phyloP scores from a whole-genome alignment of 2,888 invertebrate genomes.

The Mesodorylaimus sp. region DNA sequence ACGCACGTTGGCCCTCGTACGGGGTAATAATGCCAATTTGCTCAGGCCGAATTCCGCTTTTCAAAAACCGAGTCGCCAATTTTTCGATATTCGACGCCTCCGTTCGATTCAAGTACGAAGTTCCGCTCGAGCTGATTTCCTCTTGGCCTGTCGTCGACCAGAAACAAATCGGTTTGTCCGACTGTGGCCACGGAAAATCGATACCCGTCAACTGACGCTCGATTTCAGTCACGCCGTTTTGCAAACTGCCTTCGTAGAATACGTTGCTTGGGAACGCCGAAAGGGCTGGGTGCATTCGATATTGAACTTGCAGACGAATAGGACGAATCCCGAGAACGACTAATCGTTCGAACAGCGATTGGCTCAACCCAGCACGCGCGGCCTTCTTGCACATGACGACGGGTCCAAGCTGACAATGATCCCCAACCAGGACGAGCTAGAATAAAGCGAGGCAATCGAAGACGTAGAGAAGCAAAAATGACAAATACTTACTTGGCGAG shows the following conservation, averaged over 20 bases:
- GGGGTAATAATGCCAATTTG: slow-evolving; percentile 94
- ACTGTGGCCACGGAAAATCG: slow-evolving; percentile 93
- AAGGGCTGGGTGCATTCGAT: slow-evolving; percentile 95
- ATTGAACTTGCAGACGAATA: slow-evolving; percentile 78
- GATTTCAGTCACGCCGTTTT: slow-evolving; percentile 90
- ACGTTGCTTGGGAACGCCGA: slow-evolving; percentile 96
- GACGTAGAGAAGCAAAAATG: neutral
- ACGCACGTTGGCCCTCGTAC: slow-evolving; percentile 93
- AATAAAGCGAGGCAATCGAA: slow-evolving; percentile 13
- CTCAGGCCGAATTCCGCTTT: slow-evolving; percentile 84
- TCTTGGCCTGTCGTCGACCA: slow-evolving; percentile 88
- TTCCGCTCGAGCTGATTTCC: slow-evolving; percentile 94
- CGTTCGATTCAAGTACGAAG: slow-evolving; percentile 83
- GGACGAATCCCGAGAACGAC: slow-evolving; percentile 92
- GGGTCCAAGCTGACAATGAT: slow-evolving; percentile 95
- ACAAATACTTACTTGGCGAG: slow-evolving; percentile 48
- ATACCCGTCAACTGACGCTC: slow-evolving; percentile 70
- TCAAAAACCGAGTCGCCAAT: slow-evolving; percentile 77
- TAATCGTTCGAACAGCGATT: slow-evolving; percentile 85
- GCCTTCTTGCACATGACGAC: slow-evolving; percentile 96
- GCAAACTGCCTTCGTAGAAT: slow-evolving; percentile 94
- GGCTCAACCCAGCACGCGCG: slow-evolving; percentile 82
- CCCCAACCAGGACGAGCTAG: slow-evolving; percentile 77
- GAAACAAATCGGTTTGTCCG: slow-evolving; percentile 95
- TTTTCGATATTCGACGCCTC: slow-evolving; percentile 98